These are phyloP conservation scores for Trematocara unimaculatum DNA, from an alignment of 2,113 vertebrate species.

Conservation along the genomic window DNA sequence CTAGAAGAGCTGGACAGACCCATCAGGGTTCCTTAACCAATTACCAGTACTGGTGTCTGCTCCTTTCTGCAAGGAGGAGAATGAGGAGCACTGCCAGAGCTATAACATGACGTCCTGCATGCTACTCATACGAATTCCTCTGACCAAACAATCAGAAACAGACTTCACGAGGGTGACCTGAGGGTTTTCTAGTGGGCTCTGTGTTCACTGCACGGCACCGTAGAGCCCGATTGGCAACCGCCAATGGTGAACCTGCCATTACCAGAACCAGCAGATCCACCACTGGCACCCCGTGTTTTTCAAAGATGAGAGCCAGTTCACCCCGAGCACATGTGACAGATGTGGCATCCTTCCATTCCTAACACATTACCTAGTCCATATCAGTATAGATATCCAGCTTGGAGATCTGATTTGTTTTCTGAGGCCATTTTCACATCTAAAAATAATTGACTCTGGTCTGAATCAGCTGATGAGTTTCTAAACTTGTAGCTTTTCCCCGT, in stretches of 20 bases:
- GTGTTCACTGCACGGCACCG: background rate
- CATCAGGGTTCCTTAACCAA: background rate
- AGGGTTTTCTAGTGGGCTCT: background rate
- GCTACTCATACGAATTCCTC: background rate
- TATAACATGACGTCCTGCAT: background rate
- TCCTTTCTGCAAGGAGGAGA: background rate
- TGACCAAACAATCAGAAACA: background rate
- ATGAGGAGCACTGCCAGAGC: background rate
- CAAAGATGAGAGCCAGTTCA: background rate
- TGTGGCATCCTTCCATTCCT: background rate
- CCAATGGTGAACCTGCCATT: background rate
- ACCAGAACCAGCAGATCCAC: background rate
- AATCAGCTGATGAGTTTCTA: background rate
- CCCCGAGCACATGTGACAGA: background rate
- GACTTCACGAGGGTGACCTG: background rate
- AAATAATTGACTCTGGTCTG: background rate
- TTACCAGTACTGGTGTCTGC: background rate
- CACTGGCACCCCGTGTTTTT: background rate
- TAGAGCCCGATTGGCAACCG: background rate
- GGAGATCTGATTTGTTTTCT: background rate
- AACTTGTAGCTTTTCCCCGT: background rate
- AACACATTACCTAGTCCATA: fast-evolving
- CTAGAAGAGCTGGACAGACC: background rate
- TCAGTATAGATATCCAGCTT: background rate
- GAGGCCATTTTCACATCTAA: background rate